Conservation (phyloP, 2,797 vertebrate species). For the Acridotheres tristis region DNA sequence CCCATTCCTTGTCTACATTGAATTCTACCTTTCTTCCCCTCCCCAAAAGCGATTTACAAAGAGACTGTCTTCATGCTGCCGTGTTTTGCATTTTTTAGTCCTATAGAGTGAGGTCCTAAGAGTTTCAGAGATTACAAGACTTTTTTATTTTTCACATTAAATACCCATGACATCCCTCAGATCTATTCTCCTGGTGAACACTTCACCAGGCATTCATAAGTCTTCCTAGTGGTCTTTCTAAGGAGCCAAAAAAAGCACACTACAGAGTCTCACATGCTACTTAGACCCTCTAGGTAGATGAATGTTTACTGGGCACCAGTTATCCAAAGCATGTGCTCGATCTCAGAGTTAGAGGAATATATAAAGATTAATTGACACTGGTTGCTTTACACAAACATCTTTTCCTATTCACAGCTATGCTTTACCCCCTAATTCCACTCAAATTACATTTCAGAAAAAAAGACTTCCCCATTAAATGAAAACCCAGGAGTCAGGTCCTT, state of each 20-base stretch:
- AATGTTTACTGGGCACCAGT: background rate
- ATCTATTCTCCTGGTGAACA: background rate
- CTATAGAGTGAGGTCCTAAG: background rate
- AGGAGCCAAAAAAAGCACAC: background rate
- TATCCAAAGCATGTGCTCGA: background rate
- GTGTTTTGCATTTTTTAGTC: background rate
- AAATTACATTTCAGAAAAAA: background rate
- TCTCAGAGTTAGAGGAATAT: background rate
- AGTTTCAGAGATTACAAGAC: background rate
- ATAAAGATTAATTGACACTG: background rate
- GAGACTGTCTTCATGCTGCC: background rate
- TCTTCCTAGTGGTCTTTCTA: background rate
- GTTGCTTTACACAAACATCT: background rate
- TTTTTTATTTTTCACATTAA: background rate
- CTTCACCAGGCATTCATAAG: background rate
- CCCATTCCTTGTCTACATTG: background rate
- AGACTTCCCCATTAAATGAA: background rate
- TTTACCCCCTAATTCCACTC: background rate
- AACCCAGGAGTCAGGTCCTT: background rate
- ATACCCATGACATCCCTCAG: background rate
- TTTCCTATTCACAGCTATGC: background rate
- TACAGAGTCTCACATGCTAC: accelerated
- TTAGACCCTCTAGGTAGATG: background rate
- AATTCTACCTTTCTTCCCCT: background rate
- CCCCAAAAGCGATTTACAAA: background rate